Base-by-base conservation (phyloP, 1,140 invertebrate species). In the Drosophila arizonae region DNA sequence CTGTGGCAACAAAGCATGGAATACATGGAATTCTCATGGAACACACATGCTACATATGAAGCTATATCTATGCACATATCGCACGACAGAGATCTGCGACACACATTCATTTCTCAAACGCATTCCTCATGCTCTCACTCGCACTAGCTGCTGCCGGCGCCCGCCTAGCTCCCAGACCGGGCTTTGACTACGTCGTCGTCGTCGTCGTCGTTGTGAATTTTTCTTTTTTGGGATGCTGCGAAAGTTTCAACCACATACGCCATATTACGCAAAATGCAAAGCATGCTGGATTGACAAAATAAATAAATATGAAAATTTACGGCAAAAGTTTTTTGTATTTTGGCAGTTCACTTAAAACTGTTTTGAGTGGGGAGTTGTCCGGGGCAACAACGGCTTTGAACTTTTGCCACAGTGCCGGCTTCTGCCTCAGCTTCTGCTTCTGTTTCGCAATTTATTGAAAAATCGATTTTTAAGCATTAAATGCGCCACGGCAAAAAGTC, bases 221-320 rank as follows among this genome's bases (percentile, higher is more conserved):
- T 28, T 57, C 45, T 63, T 60, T 46, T 46, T 46, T 9, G 2
- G 5, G 48, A 51, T 71, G 39, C 58, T 62, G 52, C 9, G 56
- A 72, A 87, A 88, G 72, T 82, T 87, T 73, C 67, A 55, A 55
- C 72, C 73, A 64, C 68, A 72, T 50, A 75, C 72, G 68, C 73
- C 68, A 65, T 76, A 72, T 76, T 72, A 72, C 68, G 73, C 70
- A 72, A 72, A 72, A 72, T 68, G 70, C 77, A 73, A 69, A 72
- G 77, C 79, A 78, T 71, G 62, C 58, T 62, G 84, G 79, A 88
- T 88, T 84, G 85, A 84, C 84, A 88, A 88, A 88, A 88, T 88
- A 88, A 88, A 88, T 88, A 88, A 88, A 88, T 88, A 88, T 88
- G 79, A 88, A 88, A 88, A 84, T 88, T 88, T 88, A 88, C 84